Evolutionary conservation across 2,797 vertebrate species (phyloP).

Genomic region (Rhinatrema bivittatum): DNA sequence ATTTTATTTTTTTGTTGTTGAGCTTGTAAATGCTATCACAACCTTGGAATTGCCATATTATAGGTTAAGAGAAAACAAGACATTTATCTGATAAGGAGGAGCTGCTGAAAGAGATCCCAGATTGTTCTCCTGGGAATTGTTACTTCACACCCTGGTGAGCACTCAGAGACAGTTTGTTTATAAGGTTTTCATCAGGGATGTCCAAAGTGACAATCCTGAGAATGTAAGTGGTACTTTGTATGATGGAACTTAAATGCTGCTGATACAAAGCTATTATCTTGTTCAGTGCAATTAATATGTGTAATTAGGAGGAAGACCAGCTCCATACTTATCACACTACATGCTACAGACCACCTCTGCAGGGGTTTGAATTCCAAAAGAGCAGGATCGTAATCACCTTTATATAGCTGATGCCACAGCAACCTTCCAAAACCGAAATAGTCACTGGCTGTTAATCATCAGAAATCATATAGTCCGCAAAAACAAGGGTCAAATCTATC

Average conservation of each 20-base stretch:
- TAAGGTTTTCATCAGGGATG: slow-evolving; percentile 42
- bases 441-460: too few species aligned
- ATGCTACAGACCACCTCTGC: neutral
- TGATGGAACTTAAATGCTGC: slow-evolving; percentile 39
- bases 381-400: too few species aligned
- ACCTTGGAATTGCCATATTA: too few species aligned
- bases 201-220: slow-evolving; percentile 33
- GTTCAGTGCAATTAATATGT: slow-evolving; percentile 28
- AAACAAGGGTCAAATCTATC: too few species aligned
- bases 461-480: too few species aligned
- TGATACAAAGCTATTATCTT: slow-evolving; percentile 36
- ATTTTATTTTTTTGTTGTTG: too few species aligned
- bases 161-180: slow-evolving; percentile 39
- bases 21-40: too few species aligned
- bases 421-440: too few species aligned
- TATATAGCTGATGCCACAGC: too few species aligned
- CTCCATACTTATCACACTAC: neutral
- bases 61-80: neutral
- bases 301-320: slow-evolving; percentile 10
- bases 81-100: slow-evolving; percentile 10
- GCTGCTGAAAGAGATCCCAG: slow-evolving; percentile 11
- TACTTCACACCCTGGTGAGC: slow-evolving; percentile 34
- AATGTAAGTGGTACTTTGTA: slow-evolving; percentile 29
- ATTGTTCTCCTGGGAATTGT: slow-evolving; percentile 26
- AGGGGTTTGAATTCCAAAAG: too few species aligned